phyloP scores from a whole-genome alignment of 2,113 vertebrate species.

The Heterochromis multidens region DNA sequence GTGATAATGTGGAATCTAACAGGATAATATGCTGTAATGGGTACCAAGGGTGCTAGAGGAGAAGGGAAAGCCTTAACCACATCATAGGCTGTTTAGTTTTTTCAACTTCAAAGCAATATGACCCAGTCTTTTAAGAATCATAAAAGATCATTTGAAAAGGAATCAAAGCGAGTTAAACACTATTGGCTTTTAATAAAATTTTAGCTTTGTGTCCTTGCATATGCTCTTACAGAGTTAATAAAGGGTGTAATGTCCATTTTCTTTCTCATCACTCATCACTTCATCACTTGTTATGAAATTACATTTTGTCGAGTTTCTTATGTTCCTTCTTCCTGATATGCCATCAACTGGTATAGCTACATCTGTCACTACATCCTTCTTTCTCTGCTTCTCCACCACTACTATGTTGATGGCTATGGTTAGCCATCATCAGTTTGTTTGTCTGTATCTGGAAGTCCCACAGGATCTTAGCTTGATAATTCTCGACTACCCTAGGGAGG shows the following conservation, averaged over 20 bases:
- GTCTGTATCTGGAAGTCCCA: too few relatives aligned
- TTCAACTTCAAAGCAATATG: conserved; percentile 39
- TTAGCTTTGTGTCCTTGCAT: conserved; percentile 4
- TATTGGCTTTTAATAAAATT: conserved; percentile 2
- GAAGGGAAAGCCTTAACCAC: conserved; percentile 6
- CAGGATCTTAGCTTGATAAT: too few relatives aligned
- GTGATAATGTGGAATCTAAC: conserved; percentile 14
- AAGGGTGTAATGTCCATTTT: not conserved
- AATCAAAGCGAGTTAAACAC: conserved; percentile 23
- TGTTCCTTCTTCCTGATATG: too few relatives aligned
- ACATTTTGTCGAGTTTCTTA: too few relatives aligned
- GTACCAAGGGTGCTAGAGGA: conserved; percentile 27
- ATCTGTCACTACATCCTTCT: too few relatives aligned
- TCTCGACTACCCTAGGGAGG: too few relatives aligned
- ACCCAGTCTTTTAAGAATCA: conserved; percentile 32
- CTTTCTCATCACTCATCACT: not conserved
- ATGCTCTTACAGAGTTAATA: not conserved
- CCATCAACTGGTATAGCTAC: too few relatives aligned
- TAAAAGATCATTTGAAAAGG: conserved; percentile 29
- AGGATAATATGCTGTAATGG: conserved; percentile 51
- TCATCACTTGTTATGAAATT: not conserved
- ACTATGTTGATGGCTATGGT: too few relatives aligned
- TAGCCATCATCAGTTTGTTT: too few relatives aligned
- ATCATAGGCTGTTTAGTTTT: conserved; percentile 24
- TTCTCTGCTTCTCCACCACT: too few relatives aligned